Evolutionary conservation across 2,888 invertebrate genomes (phyloP).

Genomic region (Graphium colonna): DNA sequence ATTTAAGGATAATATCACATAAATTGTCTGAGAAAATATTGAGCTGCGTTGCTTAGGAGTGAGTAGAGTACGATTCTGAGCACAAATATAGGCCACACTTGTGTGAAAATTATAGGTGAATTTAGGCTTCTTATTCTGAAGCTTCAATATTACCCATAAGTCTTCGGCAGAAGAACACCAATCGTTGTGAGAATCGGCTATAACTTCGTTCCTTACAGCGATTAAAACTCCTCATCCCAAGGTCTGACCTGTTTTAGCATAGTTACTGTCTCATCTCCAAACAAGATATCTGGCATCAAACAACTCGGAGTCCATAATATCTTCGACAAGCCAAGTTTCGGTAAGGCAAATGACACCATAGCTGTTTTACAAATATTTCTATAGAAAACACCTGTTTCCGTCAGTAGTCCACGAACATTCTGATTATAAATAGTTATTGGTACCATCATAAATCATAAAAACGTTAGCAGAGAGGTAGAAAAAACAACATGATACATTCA

Average conservation of each 20-base stretch:
- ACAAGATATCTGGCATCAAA: too few species aligned
- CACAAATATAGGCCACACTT: conserved; percentile 7
- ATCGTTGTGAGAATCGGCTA: background rate
- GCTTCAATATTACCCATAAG: conserved; percentile 6
- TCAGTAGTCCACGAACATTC: conserved; percentile 19
- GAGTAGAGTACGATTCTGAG: conserved; percentile 11
- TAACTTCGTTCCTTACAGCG: too few species aligned
- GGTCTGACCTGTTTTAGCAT: background rate
- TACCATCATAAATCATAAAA: too few species aligned
- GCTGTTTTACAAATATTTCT: conserved; percentile 4
- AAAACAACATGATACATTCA: too few species aligned
- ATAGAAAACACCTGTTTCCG: too few species aligned
- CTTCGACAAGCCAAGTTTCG: conserved; percentile 26
- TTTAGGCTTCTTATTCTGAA: background rate
- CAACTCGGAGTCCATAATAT: too few species aligned
- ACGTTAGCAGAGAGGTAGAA: too few species aligned
- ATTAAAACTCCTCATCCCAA: conserved; percentile 14
- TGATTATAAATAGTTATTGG: conserved; percentile 23
- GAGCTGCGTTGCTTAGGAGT: conserved; percentile 3
- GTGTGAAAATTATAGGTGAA: conserved; percentile 8
- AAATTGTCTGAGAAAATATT: too few species aligned
- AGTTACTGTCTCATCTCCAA: conserved; percentile 18
- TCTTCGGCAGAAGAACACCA: too few species aligned
- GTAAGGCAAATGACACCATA: conserved; percentile 19
- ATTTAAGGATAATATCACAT: too few species aligned